These are phyloP conservation scores for Drosophila niveifrons DNA, from an alignment of 2,888 invertebrate species.

Conservation along the genomic window DNA sequence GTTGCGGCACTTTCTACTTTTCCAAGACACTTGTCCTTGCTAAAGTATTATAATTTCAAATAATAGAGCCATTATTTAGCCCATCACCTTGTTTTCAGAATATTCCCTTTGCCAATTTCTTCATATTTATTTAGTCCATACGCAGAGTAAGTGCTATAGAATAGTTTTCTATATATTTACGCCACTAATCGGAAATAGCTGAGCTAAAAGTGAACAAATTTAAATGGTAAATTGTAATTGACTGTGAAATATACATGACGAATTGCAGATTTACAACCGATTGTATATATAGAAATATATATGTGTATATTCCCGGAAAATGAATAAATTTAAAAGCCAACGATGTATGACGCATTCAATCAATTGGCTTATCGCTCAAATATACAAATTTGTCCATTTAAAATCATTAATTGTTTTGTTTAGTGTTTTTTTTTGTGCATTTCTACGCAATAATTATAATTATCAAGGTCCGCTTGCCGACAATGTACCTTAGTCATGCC, in stretches of 20 bases:
- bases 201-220: neutral
- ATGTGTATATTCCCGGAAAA: neutral
- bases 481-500: conserved; percentile 28
- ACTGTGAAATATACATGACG: neutral
- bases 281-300: neutral
- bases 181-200: neutral
- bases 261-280: neutral
- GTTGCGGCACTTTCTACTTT: neutral
- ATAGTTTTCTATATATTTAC: no score
- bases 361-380: neutral
- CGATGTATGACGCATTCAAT: conserved; percentile 2
- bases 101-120: neutral
- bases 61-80: neutral
- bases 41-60: neutral
- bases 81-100: neutral
- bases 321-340: neutral
- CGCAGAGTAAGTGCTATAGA: no score
- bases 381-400: neutral
- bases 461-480: conserved; percentile 39
- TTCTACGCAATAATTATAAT: neutral
- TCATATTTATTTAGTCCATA: no score
- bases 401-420: conserved; percentile 13
- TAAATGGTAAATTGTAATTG: neutral
- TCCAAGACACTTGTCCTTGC: conserved; percentile 2
- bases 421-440: neutral